phyloP scores from a whole-genome alignment of 2,888 invertebrate genomes.

The Volucella inanis region DNA sequence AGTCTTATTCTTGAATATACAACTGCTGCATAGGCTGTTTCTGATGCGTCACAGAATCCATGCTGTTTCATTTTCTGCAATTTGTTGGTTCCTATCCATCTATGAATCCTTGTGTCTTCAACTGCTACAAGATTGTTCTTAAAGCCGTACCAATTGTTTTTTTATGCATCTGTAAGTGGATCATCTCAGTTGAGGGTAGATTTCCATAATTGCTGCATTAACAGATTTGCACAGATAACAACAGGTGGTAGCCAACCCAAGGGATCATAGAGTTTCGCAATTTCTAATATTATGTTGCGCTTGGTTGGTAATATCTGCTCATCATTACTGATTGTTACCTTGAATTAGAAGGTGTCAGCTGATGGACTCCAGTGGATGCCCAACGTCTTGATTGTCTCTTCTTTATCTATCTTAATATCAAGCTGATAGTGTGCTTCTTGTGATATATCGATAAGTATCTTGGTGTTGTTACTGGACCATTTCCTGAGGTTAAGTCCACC shows the following conservation, averaged over 20 bases:
- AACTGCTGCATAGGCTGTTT: too few relatives aligned
- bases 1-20: too few relatives aligned
- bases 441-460: constrained; percentile 10
- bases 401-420: constrained; percentile 5
- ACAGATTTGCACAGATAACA: too few relatives aligned
- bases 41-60: not conserved
- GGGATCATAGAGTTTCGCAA: too few relatives aligned
- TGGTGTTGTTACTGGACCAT: too few relatives aligned
- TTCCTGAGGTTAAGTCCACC: too few relatives aligned
- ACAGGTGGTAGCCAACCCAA: too few relatives aligned
- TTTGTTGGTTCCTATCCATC: constrained; percentile 5
- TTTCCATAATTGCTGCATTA: too few relatives aligned
- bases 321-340: not conserved
- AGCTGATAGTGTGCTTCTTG: not conserved
- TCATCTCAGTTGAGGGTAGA: too few relatives aligned
- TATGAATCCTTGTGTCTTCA: constrained; percentile 3
- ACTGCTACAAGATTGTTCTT: not conserved
- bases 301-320: not conserved
- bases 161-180: not conserved
- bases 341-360: constrained; percentile 30
- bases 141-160: not conserved
- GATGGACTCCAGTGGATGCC: constrained; percentile 40
- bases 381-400: constrained; percentile 42
- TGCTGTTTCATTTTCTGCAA: not conserved
- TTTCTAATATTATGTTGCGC: too few relatives aligned